phyloP scores from a whole-genome alignment of 2,113 vertebrate species.

The Charina bottae region DNA sequence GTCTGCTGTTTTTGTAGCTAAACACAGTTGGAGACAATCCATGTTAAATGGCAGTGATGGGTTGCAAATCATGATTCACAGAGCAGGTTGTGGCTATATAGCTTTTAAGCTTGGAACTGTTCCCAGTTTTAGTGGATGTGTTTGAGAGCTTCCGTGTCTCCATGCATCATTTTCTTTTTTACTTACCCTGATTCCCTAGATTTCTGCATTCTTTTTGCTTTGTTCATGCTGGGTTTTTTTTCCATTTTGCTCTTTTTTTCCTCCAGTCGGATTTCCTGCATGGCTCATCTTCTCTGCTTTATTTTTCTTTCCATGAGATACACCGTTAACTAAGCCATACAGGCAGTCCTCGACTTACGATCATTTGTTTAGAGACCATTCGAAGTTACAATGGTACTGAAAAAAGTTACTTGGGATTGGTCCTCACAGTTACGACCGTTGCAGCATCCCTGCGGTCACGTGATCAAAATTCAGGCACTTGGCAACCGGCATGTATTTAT shows the following conservation, averaged over 20 bases:
- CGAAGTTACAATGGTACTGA: no score
- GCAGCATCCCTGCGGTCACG: no score
- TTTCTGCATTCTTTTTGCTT: background rate
- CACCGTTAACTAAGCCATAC: background rate
- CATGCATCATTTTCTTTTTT: slow-evolving; percentile 3
- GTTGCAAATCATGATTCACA: slow-evolving; percentile 45
- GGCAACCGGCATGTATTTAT: no score
- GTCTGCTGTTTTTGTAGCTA: slow-evolving; percentile 62
- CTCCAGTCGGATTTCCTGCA: no score
- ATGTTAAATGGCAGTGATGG: slow-evolving; percentile 12
- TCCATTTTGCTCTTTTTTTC: background rate
- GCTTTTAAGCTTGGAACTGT: slow-evolving; percentile 30
- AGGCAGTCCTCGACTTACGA: no score
- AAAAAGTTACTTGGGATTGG: no score
- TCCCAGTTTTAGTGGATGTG: slow-evolving; percentile 10
- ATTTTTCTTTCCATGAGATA: background rate
- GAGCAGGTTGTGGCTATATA: slow-evolving; percentile 4
- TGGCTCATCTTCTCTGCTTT: background rate
- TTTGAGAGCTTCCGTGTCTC: slow-evolving; percentile 23
- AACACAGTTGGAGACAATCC: slow-evolving; percentile 19
- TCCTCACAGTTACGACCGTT: no score
- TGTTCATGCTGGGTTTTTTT: background rate
- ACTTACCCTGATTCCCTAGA: background rate
- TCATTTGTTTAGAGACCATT: no score
- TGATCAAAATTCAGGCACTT: no score